Percentiles rank a stretch among this genome's conserved stretches.
phyloP scores from a whole-genome alignment of 2,113 vertebrate genomes.

The Pollachius pollachius region DNA sequence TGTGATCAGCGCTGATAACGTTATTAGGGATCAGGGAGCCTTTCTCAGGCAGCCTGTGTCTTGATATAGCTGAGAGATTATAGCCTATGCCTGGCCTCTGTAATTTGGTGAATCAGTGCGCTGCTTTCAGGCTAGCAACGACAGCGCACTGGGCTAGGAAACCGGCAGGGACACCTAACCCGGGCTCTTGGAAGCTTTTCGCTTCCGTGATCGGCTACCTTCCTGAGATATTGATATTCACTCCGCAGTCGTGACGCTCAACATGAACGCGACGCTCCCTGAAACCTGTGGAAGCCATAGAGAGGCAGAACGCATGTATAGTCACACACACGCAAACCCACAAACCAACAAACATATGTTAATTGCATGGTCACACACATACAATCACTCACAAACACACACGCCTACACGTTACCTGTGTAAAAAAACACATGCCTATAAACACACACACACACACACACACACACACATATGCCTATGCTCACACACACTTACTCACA shows the following conservation, averaged over 20 bases:
- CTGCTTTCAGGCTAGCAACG: too few species aligned
- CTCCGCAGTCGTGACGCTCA: slow-evolving; percentile 26
- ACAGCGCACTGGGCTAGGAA: too few species aligned
- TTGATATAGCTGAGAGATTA: slow-evolving; percentile 34
- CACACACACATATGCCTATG: background rate
- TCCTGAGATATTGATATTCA: slow-evolving; percentile 49
- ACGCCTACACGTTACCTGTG: background rate
- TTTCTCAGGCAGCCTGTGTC: background rate
- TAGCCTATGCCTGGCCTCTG: slow-evolving; percentile 27
- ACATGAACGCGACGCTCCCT: slow-evolving; percentile 32
- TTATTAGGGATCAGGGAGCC: background rate
- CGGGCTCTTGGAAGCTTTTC: slow-evolving; percentile 13
- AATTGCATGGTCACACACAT: background rate
- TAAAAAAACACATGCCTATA: background rate
- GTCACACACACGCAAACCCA: background rate
- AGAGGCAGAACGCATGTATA: slow-evolving; percentile 13
- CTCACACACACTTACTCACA: background rate
- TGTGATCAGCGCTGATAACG: background rate
- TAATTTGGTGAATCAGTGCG: slow-evolving; percentile 32
- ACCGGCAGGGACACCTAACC: too few species aligned
- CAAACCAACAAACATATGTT: background rate
- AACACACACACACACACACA: background rate
- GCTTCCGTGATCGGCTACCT: slow-evolving; percentile 46
- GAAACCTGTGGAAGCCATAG: slow-evolving; percentile 36
- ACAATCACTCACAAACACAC: background rate